Conservation (phyloP, 2,113 vertebrate species). For the Tapirus terrestris region DNA sequence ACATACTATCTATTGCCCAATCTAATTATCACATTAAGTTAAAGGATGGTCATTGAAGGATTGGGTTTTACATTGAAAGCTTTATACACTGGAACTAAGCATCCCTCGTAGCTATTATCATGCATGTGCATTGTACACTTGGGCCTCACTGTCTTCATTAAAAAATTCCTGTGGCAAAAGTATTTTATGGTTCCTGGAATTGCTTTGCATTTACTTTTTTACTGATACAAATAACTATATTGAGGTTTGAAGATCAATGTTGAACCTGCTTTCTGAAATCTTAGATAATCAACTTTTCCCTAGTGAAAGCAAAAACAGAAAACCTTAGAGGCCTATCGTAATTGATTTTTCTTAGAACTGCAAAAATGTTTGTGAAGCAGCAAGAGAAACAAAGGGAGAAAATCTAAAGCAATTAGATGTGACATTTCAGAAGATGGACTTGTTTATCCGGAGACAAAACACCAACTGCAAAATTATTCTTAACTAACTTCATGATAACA, state of each 20-base stretch:
- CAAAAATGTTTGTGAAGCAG: conserved; percentile 69
- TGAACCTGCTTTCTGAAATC: conserved; percentile 66
- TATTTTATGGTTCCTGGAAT: conserved; percentile 49
- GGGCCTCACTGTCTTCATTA: neutral
- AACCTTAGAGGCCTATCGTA: conserved; percentile 44
- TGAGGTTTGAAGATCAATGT: conserved; percentile 51
- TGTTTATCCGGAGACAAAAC: conserved; percentile 56
- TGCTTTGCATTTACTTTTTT: conserved; percentile 60
- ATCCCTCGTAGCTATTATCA: conserved; percentile 38
- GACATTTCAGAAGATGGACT: conserved; percentile 56
- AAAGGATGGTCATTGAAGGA: neutral
- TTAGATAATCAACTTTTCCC: conserved; percentile 60
- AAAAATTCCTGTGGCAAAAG: neutral
- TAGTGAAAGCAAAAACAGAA: conserved; percentile 58
- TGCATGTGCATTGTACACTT: neutral
- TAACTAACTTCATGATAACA: conserved; percentile 26
- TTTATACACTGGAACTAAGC: conserved; percentile 37
- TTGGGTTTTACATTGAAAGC: conserved; percentile 17
- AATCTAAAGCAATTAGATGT: conserved; percentile 62
- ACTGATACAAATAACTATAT: conserved; percentile 66
- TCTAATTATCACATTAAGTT: neutral
- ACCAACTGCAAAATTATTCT: conserved; percentile 42
- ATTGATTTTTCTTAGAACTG: conserved; percentile 69
- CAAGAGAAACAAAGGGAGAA: conserved; percentile 49
- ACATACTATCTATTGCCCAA: neutral